Evolutionary conservation across 2,797 vertebrate genomes (phyloP), one percentile per base, ranked within the genome.

Genomic region (Triplophysa yarkandensis): DNA sequence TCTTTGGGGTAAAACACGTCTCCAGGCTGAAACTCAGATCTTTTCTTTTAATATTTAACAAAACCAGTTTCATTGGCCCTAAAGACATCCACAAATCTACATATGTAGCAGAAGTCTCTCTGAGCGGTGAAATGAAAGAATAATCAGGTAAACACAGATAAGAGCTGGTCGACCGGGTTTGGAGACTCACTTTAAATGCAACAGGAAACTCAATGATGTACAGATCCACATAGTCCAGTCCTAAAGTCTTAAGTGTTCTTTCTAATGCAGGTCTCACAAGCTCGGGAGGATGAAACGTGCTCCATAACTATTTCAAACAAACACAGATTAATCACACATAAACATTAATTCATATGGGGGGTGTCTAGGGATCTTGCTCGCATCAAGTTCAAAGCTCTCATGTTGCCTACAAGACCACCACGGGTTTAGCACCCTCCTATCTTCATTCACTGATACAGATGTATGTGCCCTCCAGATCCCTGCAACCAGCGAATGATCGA

Each of bases 131-230:
- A 57, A 10, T 55, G 25, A 55, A 16, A 28, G 3, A 27, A n/a
- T n/a, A n/a, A n/a, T n/a, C n/a, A n/a, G n/a, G n/a, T n/a, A n/a
- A n/a, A n/a, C n/a, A 11, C 16, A 8, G 54, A 5, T 57, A 2
- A 17, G 52, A 55, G 4, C 25, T 6, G 14, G 23, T 27, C 4
- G 8, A 16, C 17, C 25, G 6, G 54, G 25, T 28, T n/a, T 34
- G 11, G 5, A 25, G 6, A 1, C 43, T 13, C 87, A 98, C 96
- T 94, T 95, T 93, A 71, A 98, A 94, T 78, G 95, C 95, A 82
- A 89, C 93, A 9, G 96, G 96, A 43, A 97, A 50, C 85, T 98
- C 97, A 32, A 98, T 86, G 79, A 98, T 93, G 78, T 98, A 98
- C 63, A 98, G 93, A 75, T 98, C 95, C 2, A 98, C 92, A 0